Conservation (phyloP, 2,888 invertebrate species). For the Pollenia angustigena region DNA sequence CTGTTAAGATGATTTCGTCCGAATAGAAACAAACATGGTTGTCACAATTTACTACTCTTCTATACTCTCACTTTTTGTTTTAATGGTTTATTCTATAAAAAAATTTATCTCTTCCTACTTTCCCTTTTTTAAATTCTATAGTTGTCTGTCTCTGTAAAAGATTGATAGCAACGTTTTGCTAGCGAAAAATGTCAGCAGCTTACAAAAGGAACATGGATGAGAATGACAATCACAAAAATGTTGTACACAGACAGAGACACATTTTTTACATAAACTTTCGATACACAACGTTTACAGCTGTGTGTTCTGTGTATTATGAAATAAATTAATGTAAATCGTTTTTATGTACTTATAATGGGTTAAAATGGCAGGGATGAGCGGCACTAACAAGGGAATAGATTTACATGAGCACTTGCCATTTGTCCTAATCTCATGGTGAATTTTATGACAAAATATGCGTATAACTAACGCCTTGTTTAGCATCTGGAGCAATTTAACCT, state of each 20-base stretch:
- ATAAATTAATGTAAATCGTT: constrained; percentile 56
- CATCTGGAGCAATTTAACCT: too few relatives aligned
- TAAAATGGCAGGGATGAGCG: not conserved
- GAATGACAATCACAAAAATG: constrained; percentile 25
- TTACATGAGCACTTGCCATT: too few relatives aligned
- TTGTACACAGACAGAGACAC: constrained; percentile 27
- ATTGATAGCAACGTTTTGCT: constrained; percentile 44
- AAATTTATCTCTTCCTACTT: not conserved
- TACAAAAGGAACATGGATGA: constrained; percentile 10
- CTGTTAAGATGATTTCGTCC: constrained; percentile 7
- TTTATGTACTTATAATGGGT: not conserved
- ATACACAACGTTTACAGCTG: constrained; percentile 10
- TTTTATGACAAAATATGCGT: too few relatives aligned
- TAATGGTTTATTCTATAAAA: too few relatives aligned
- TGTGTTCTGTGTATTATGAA: constrained; percentile 32
- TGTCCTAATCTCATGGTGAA: too few relatives aligned
- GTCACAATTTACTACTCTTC: constrained; percentile 17
- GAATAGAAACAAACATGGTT: constrained; percentile 18
- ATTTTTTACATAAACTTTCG: not conserved
- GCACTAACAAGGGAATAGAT: not conserved
- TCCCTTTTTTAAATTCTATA: not conserved
- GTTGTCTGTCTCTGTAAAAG: not conserved
- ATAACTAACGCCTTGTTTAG: too few relatives aligned
- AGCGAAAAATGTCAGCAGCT: constrained; percentile 44
- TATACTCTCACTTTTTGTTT: not conserved